Conservation (phyloP, 1,140 invertebrate genomes). For the Aphaenogaster floridana region DNA sequence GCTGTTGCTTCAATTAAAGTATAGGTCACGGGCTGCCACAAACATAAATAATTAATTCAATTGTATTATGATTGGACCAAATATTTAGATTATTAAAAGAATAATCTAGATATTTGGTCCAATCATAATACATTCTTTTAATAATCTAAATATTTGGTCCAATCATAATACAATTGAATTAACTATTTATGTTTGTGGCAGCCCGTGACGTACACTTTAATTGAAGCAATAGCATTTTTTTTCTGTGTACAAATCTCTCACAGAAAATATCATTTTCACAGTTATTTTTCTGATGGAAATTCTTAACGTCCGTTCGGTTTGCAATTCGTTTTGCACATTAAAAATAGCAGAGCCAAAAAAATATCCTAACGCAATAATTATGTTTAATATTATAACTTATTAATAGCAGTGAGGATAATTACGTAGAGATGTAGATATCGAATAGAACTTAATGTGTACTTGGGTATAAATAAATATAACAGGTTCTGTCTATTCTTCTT, state of each 20-base stretch:
- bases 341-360: background rate
- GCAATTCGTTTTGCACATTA: background rate
- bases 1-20: too few relatives aligned
- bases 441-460: background rate
- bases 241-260: constrained; percentile 13
- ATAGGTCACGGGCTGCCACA: too few relatives aligned
- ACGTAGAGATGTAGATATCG: background rate
- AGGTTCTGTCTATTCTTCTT: background rate
- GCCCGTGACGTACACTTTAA: too few relatives aligned
- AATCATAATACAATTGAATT: too few relatives aligned
- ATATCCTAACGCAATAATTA: background rate
- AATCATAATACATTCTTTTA: too few relatives aligned
- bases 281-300: background rate
- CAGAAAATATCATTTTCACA: constrained; percentile 25
- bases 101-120: too few relatives aligned
- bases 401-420: constrained; percentile 12
- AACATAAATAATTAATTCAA: too few relatives aligned
- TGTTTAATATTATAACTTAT: constrained; percentile 9
- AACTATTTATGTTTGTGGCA: too few relatives aligned
- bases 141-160: too few relatives aligned
- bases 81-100: too few relatives aligned
- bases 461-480: constrained; percentile 13
- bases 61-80: too few relatives aligned
- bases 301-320: background rate
- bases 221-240: too few relatives aligned